Percentiles rank a stretch among this genome's conserved stretches.
Evolutionary conservation across 2,113 vertebrate species (phyloP).

Genomic region (Cynoglossus semilaevis): DNA sequence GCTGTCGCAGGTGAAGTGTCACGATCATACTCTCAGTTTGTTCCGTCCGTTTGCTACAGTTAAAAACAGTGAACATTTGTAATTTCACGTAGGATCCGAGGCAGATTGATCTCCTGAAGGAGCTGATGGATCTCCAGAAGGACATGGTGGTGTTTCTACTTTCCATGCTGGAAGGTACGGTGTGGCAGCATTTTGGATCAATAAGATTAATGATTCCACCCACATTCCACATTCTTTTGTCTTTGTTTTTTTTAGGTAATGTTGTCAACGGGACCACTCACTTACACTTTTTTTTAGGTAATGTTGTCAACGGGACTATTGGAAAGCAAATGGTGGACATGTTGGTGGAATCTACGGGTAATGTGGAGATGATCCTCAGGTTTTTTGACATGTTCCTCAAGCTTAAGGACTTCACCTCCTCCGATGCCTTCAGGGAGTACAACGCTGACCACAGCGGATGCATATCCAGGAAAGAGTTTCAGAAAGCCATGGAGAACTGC

Average conservation of each 20-base stretch:
- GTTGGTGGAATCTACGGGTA: constrained; percentile 93
- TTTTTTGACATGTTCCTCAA: constrained; percentile 98
- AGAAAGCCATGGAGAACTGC: constrained; percentile 91
- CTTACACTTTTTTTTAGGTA: constrained; percentile 51
- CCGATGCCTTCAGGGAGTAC: constrained; percentile 87
- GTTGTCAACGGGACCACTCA: too few relatives aligned
- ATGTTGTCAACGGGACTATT: constrained; percentile 93
- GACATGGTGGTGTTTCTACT: constrained; percentile 97
- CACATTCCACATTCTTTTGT: too few relatives aligned
- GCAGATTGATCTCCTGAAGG: constrained; percentile 91
- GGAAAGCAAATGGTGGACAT: constrained; percentile 99
- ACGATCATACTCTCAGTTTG: not conserved
- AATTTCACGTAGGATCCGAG: constrained; percentile 83
- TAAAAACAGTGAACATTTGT: constrained; percentile 5
- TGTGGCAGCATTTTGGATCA: too few relatives aligned
- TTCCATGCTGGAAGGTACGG: constrained; percentile 93
- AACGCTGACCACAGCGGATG: constrained; percentile 87
- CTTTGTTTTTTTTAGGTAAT: too few relatives aligned
- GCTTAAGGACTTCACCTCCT: constrained; percentile 90
- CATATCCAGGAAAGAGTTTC: constrained; percentile 91
- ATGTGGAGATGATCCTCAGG: constrained; percentile 94
- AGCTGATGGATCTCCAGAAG: constrained; percentile 95
- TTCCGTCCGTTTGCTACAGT: not conserved
- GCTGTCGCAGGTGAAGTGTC: constrained; percentile 84
- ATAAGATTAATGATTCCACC: too few relatives aligned